phyloP scores from a whole-genome alignment of 2,888 invertebrate species.

The Theretra japonica region DNA sequence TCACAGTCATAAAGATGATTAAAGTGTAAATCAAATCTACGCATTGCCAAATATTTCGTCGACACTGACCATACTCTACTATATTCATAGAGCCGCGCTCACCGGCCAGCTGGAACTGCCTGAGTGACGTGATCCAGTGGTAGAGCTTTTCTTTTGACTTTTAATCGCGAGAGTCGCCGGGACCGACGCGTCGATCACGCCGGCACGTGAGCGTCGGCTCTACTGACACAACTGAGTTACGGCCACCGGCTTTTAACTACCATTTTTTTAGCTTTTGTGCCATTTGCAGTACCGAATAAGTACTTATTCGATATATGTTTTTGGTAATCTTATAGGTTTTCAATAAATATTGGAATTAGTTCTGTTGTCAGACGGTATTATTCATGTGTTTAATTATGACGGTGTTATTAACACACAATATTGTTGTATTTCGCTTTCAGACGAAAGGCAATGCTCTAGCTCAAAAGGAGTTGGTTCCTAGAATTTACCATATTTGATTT shows the following conservation, averaged over 20 bases:
- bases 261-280: neutral
- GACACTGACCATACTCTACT: neutral
- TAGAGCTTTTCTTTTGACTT: constrained; percentile 1
- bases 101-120: neutral
- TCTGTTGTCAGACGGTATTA: too few species aligned
- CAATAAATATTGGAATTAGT: too few species aligned
- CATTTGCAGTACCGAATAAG: neutral
- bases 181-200: neutral
- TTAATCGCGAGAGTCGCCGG: neutral
- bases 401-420: too few species aligned
- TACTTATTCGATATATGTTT: neutral
- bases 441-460: too few species aligned
- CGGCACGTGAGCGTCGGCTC: neutral
- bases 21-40: neutral
- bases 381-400: too few species aligned
- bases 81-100: neutral
- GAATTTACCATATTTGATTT: too few species aligned
- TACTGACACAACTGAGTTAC: constrained; percentile 10
- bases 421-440: too few species aligned
- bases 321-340: too few species aligned
- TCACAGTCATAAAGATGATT: neutral
- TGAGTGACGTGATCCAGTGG: neutral
- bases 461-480: too few species aligned
- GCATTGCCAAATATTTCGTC: neutral
- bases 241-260: neutral